phyloP scores from a whole-genome alignment of 2,888 invertebrate species.

The Tetranychus piercei region DNA sequence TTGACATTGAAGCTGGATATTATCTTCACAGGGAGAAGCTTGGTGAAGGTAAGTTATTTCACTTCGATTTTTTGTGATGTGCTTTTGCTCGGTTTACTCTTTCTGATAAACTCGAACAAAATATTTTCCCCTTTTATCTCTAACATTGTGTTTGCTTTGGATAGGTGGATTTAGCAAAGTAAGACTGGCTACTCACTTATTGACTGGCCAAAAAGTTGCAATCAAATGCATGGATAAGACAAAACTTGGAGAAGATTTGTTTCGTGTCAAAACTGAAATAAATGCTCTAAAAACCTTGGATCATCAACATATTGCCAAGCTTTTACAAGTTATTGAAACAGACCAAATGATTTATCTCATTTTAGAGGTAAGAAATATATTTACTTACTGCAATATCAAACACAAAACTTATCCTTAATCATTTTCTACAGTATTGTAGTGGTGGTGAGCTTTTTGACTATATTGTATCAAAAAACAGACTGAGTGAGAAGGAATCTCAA shows the following conservation, averaged over 20 bases:
- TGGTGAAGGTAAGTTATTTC: slow-evolving; percentile 21
- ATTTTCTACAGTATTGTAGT: slow-evolving; percentile 42
- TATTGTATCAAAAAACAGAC: slow-evolving; percentile 52
- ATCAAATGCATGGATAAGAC: slow-evolving; percentile 63
- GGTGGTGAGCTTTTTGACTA: slow-evolving; percentile 69
- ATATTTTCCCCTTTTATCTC: not conserved
- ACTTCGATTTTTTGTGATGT: not conserved
- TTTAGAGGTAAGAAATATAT: slow-evolving; percentile 42
- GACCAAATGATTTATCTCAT: slow-evolving; percentile 52
- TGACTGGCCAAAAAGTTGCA: slow-evolving; percentile 62
- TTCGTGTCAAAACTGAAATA: slow-evolving; percentile 50
- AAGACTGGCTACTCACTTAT: slow-evolving; percentile 52
- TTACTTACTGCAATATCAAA: not conserved
- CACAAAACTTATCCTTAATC: slow-evolving; percentile 15
- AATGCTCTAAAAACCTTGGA: slow-evolving; percentile 49
- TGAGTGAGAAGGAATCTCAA: slow-evolving; percentile 52
- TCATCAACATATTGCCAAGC: slow-evolving; percentile 55
- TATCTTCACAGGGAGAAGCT: slow-evolving; percentile 22
- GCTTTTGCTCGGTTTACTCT: slow-evolving; percentile 6
- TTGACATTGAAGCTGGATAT: slow-evolving; percentile 20
- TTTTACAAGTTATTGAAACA: slow-evolving; percentile 59
- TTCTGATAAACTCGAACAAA: not conserved
- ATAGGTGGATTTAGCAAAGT: slow-evolving; percentile 62
- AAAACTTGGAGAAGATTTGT: slow-evolving; percentile 48
- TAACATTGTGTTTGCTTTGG: not conserved